These are phyloP conservation scores for Leptodactylus fallax DNA, from an alignment of 2,797 vertebrate species.

Conservation along the genomic window DNA sequence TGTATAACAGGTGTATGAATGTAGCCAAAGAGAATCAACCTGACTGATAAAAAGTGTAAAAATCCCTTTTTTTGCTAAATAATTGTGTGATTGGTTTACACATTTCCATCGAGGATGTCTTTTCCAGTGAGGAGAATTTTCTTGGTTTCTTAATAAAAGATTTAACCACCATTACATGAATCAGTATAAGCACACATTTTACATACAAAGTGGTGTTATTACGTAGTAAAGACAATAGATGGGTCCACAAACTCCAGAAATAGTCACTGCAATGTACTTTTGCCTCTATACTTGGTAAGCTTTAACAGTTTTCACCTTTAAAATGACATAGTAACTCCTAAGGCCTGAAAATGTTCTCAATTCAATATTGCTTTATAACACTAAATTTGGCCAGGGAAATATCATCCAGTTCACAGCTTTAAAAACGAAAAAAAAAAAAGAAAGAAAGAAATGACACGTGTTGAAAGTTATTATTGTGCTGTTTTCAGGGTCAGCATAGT, in stretches of 20 bases:
- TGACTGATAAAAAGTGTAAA: neutral
- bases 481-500: conserved; percentile 27
- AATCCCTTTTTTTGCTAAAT: neutral
- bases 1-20: too few species aligned
- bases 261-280: neutral
- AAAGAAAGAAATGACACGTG: conserved; percentile 35
- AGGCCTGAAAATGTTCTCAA: conserved; percentile 15
- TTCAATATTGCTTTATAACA: conserved; percentile 27
- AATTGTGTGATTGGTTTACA: neutral
- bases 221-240: conserved; percentile 25
- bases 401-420: neutral
- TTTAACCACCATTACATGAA: neutral
- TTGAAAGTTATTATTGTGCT: conserved; percentile 43
- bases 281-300: conserved; percentile 14
- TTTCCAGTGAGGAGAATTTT: neutral
- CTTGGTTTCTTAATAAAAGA: neutral
- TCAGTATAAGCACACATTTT: neutral
- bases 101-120: neutral
- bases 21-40: neutral
- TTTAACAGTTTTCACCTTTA: conserved; percentile 19
- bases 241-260: conserved; percentile 11
- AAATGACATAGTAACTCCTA: conserved; percentile 30
- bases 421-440: conserved; percentile 13
- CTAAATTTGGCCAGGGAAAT: conserved; percentile 14
- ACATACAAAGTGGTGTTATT: neutral